These are phyloP conservation scores for Scalopus aquaticus DNA, from an alignment of 2,113 vertebrate genomes.

Conservation along the genomic window DNA sequence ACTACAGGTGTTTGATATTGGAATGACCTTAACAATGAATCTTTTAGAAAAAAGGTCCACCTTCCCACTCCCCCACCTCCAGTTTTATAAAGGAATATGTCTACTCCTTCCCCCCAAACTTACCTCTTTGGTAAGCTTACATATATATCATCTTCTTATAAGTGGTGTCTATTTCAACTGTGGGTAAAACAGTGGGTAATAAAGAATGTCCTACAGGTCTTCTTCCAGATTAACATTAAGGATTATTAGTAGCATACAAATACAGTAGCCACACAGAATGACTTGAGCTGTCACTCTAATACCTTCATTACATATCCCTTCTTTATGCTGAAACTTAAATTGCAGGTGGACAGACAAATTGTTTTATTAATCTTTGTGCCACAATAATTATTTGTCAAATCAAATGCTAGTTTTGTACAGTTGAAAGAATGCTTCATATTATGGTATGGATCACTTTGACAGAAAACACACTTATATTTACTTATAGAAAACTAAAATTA, in stretches of 20 bases:
- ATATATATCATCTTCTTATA: conserved; percentile 36
- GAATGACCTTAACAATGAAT: conserved; percentile 36
- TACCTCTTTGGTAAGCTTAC: not conserved
- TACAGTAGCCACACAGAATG: not conserved
- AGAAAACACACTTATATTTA: not conserved
- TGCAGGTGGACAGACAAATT: not conserved
- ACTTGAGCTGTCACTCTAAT: not conserved
- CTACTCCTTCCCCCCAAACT: not conserved
- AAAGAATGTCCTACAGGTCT: not conserved
- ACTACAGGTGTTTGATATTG: conserved; percentile 25
- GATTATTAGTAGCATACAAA: not conserved
- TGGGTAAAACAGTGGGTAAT: not conserved
- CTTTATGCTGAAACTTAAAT: not conserved
- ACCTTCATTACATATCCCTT: not conserved
- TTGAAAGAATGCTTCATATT: not conserved
- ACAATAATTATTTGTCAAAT: conserved; percentile 4
- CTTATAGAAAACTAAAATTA: conserved; percentile 23
- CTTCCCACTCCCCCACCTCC: no score
- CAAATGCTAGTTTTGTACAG: conserved; percentile 23
- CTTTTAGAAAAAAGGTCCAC: not conserved
- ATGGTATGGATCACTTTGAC: not conserved
- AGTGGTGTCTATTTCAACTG: not conserved
- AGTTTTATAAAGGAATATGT: conserved; percentile 7
- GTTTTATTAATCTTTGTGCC: not conserved
- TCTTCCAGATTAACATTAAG: not conserved